A percentile compares a stretch with the other conserved stretches of the same genome.
These are phyloP conservation scores for Porites evermanni DNA, from an alignment of 92 coral and sea anemone genomes.

Conservation along the genomic window DNA sequence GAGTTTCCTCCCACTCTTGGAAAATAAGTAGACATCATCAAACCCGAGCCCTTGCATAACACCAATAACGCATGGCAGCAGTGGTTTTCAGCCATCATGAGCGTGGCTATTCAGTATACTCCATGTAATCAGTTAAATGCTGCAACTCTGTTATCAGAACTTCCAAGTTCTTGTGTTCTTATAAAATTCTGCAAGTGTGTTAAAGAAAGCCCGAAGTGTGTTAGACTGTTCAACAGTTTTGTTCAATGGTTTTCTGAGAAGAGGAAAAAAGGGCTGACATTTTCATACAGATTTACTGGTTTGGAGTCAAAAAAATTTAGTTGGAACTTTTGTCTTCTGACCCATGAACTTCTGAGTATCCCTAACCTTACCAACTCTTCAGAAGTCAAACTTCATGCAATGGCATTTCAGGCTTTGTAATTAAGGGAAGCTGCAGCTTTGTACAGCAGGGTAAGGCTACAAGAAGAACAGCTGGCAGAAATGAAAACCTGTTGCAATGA, in stretches of 20 bases:
- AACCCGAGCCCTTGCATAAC: constrained; percentile 58
- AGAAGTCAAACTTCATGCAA: constrained; percentile 40
- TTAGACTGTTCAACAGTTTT: constrained; percentile 58
- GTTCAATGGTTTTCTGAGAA: constrained; percentile 54
- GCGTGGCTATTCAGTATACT: constrained; percentile 39
- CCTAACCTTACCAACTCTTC: constrained; percentile 8
- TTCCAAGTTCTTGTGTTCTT: constrained; percentile 48
- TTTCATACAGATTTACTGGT: constrained; percentile 64
- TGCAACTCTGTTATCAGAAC: constrained; percentile 35
- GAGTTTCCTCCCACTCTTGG: constrained; percentile 64
- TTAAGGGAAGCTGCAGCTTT: constrained; percentile 43
- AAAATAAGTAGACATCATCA: constrained; percentile 41
- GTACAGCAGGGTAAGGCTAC: neutral
- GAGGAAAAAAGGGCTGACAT: constrained; percentile 42
- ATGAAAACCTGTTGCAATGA: neutral
- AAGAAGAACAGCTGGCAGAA: too few relatives aligned
- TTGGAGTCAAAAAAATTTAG: constrained; percentile 59
- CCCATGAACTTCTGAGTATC: constrained; percentile 19
- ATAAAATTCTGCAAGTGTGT: constrained; percentile 51
- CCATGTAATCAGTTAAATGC: constrained; percentile 32
- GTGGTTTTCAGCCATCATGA: constrained; percentile 29
- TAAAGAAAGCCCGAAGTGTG: constrained; percentile 52
- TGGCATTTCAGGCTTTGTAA: constrained; percentile 46
- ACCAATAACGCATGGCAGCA: constrained; percentile 59
- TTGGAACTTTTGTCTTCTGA: too few relatives aligned